Conservation (phyloP, 2,888 invertebrate species). For the Drosophila nr. fundita region DNA sequence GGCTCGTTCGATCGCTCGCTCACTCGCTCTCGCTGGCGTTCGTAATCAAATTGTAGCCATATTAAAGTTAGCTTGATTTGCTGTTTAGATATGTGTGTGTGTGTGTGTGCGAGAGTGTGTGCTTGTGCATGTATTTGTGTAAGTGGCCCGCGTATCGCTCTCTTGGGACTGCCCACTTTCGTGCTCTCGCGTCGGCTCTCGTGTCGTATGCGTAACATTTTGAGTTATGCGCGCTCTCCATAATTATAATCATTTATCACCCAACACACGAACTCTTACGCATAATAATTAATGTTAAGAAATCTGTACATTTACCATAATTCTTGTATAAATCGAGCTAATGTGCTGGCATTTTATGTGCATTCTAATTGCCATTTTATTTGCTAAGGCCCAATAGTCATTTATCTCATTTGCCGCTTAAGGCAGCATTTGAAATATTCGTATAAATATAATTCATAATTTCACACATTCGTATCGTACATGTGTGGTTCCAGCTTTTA, state of each 20-base stretch:
- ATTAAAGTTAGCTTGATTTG: constrained; percentile 79
- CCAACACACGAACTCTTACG: constrained; percentile 6
- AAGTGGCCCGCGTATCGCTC: constrained; percentile 38
- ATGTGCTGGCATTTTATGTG: constrained; percentile 52
- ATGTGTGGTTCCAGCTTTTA: constrained; percentile 2
- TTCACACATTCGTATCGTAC: constrained; percentile 27
- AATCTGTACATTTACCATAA: constrained; percentile 50
- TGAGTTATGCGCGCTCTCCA: constrained; percentile 39
- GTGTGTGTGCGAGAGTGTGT: constrained; percentile 16
- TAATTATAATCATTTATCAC: constrained; percentile 62
- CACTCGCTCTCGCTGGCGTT: constrained; percentile 29
- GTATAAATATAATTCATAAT: constrained; percentile 32
- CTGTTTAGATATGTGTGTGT: constrained; percentile 69
- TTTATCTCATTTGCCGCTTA: constrained; percentile 37
- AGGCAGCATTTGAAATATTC: constrained; percentile 18
- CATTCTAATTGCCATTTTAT: constrained; percentile 59
- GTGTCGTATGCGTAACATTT: constrained; percentile 72
- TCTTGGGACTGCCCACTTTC: constrained; percentile 81
- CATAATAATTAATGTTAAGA: constrained; percentile 48
- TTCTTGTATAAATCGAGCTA: constrained; percentile 31
- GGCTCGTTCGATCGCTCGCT: constrained; percentile 17
- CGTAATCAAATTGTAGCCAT: constrained; percentile 75
- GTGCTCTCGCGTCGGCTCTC: constrained; percentile 40
- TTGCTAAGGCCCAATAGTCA: constrained; percentile 28
- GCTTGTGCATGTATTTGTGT: constrained; percentile 25